phyloP scores from a whole-genome alignment of 1,140 invertebrate species.

The Bemisia tabaci region DNA sequence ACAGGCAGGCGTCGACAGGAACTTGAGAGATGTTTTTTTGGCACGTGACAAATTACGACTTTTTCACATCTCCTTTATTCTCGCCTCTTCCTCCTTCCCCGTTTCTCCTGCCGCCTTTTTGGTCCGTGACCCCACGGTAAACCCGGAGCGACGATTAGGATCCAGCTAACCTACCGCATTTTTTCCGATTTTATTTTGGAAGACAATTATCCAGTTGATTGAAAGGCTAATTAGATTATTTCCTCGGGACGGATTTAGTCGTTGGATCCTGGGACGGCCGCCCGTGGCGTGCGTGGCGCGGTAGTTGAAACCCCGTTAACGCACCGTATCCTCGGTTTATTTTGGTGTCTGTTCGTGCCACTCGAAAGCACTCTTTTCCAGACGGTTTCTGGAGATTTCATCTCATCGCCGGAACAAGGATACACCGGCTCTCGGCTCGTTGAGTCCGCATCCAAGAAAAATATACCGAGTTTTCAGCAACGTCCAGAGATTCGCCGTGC shows the following conservation, averaged over 20 bases:
- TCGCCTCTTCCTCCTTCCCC: conserved; percentile 11
- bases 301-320: too few relatives aligned
- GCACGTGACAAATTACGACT: neutral
- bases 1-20: too few relatives aligned
- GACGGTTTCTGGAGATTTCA: too few relatives aligned
- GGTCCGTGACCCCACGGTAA: too few relatives aligned
- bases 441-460: too few relatives aligned
- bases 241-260: neutral
- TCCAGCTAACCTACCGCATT: conserved; percentile 17
- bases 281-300: too few relatives aligned
- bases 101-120: conserved; percentile 12
- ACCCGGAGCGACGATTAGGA: neutral
- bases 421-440: too few relatives aligned
- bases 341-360: neutral
- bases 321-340: neutral
- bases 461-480: too few relatives aligned
- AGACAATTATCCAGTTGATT: neutral
- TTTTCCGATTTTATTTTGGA: conserved; percentile 6
- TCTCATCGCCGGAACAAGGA: too few relatives aligned
- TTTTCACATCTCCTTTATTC: conserved; percentile 1
- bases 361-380: too few relatives aligned
- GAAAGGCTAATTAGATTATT: conserved; percentile 1
- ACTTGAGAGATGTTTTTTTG: neutral
- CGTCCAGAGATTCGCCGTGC: too few relatives aligned
- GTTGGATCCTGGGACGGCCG: too few relatives aligned